phyloP scores from a whole-genome alignment of 2,888 invertebrate species.

The Philereme transversata region DNA sequence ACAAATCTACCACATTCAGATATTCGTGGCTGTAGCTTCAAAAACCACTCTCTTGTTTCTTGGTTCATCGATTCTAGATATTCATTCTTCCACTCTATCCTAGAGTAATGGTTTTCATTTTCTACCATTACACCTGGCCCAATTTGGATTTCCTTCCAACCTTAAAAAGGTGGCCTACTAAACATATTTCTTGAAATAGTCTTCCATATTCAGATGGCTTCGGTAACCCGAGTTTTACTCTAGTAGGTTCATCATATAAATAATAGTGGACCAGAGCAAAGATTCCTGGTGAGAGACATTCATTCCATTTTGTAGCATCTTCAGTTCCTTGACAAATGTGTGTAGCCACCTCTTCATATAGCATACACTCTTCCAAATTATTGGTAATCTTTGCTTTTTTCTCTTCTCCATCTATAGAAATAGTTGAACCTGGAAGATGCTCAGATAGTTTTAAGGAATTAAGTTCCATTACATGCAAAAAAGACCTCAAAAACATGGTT shows the following conservation, averaged over 20 bases:
- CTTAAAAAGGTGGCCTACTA: too few relatives aligned
- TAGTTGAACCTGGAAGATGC: conserved; percentile 30
- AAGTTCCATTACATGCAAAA: conserved; percentile 24
- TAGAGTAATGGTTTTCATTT: neutral
- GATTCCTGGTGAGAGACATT: too few relatives aligned
- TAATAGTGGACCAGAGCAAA: too few relatives aligned
- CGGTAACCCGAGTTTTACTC: too few relatives aligned
- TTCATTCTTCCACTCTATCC: conserved; percentile 1
- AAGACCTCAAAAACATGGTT: conserved; percentile 15
- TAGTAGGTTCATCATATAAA: too few relatives aligned
- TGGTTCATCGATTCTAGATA: neutral
- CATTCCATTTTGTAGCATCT: too few relatives aligned
- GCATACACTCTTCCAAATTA: conserved; percentile 2
- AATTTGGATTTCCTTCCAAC: too few relatives aligned
- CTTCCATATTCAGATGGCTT: too few relatives aligned
- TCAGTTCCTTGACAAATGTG: too few relatives aligned
- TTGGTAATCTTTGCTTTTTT: conserved; percentile 30
- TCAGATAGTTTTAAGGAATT: conserved; percentile 23
- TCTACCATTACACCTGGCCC: too few relatives aligned
- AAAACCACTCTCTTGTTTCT: neutral
- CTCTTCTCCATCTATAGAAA: conserved; percentile 33
- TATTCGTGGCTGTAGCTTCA: neutral
- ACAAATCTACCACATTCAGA: neutral
- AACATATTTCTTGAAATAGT: too few relatives aligned
- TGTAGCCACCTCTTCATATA: too few relatives aligned